Percentiles rank a stretch among this genome's conserved stretches.
These are phyloP conservation scores for Oryctolagus cuniculus DNA, from an alignment of 2,113 vertebrate species.

Conservation along the genomic window mOryCun1.1 NC_091436.1:44241001-44241500, in stretches of 20 bases:
- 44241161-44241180: background rate
- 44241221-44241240: background rate
- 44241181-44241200: background rate
- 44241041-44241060: slow-evolving; percentile 43
- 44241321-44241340: background rate
- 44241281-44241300: background rate
- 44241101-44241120: background rate
- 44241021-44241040: background rate
- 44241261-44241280: background rate
- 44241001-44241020: background rate
- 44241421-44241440: background rate
- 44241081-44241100: background rate
- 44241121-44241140: background rate
- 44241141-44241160: background rate
- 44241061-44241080: slow-evolving; percentile 38
- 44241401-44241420: background rate
- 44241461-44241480: background rate
- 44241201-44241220: slow-evolving; percentile 29
- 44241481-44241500: background rate
- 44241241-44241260: background rate
- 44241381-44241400: fast-evolving
- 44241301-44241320: background rate
- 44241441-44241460: background rate
- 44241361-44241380: background rate
- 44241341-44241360: background rate